Conservation (phyloP, 2,113 vertebrate species). For the Ivindomyrus marchei region DNA sequence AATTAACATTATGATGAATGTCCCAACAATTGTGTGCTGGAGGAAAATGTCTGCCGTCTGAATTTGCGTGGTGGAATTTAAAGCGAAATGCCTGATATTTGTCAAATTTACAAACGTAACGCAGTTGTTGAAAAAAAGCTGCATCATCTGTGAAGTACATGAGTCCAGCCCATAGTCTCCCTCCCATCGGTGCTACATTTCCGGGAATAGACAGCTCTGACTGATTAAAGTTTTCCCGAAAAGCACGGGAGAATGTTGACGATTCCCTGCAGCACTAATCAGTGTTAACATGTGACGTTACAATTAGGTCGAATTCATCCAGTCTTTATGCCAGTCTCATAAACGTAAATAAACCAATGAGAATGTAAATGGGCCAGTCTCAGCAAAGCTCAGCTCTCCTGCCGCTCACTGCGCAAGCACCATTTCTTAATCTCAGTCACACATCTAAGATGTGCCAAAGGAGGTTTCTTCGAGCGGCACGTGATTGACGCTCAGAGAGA, state of each 20-base stretch:
- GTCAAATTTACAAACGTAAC: background rate
- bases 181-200: background rate
- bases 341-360: background rate
- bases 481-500: background rate
- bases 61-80: background rate
- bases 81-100: background rate
- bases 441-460: background rate
- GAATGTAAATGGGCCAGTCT: background rate
- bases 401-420: background rate
- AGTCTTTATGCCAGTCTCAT: background rate
- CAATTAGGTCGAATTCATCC: background rate
- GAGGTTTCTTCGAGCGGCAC: background rate
- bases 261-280: background rate
- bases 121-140: background rate
- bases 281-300: background rate
- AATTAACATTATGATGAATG: background rate
- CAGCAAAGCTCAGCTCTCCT: background rate
- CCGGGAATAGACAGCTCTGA: background rate
- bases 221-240: background rate
- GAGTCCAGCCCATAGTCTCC: background rate
- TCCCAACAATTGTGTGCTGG: background rate
- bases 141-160: background rate
- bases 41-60: background rate
- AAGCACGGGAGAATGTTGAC: background rate
- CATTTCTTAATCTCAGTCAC: background rate